Conservation (phyloP, 2,797 vertebrate species). For the Enteromius anoplus region DNA sequence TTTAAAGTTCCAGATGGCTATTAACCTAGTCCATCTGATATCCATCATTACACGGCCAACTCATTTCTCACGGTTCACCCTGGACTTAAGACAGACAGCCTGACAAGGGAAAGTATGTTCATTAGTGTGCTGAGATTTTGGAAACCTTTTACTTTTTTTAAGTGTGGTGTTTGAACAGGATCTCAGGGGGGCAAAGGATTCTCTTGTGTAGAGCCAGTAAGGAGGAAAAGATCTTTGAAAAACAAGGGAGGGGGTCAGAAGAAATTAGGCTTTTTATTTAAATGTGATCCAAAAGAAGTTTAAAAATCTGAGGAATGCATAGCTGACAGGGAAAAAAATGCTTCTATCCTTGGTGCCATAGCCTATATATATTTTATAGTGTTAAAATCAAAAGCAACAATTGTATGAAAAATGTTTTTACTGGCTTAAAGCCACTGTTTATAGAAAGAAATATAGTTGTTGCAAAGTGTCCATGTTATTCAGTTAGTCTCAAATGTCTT, state of each 20-base stretch:
- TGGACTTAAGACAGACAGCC: slow-evolving; percentile 71
- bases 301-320: slow-evolving; percentile 52
- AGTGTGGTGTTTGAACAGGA: slow-evolving; percentile 65
- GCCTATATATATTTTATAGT: background rate
- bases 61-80: slow-evolving; percentile 44
- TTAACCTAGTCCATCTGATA: slow-evolving; percentile 54
- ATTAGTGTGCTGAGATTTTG: slow-evolving; percentile 68
- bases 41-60: slow-evolving; percentile 38
- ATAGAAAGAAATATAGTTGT: background rate
- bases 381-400: background rate
- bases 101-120: slow-evolving; percentile 72
- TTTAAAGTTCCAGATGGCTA: slow-evolving; percentile 50
- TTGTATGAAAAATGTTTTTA: slow-evolving; percentile 13
- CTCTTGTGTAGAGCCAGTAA: slow-evolving; percentile 67
- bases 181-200: slow-evolving; percentile 58
- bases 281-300: slow-evolving; percentile 63
- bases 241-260: slow-evolving; percentile 35
- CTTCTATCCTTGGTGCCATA: background rate
- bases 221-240: slow-evolving; percentile 48
- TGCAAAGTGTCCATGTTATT: no score
- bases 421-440: background rate
- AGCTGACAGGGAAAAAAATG: slow-evolving; percentile 24
- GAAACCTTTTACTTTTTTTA: slow-evolving; percentile 64
- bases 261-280: slow-evolving; percentile 67
- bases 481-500: background rate